phyloP scores from a whole-genome alignment of 2,797 vertebrate genomes.

The Manis pentadactyla region DNA sequence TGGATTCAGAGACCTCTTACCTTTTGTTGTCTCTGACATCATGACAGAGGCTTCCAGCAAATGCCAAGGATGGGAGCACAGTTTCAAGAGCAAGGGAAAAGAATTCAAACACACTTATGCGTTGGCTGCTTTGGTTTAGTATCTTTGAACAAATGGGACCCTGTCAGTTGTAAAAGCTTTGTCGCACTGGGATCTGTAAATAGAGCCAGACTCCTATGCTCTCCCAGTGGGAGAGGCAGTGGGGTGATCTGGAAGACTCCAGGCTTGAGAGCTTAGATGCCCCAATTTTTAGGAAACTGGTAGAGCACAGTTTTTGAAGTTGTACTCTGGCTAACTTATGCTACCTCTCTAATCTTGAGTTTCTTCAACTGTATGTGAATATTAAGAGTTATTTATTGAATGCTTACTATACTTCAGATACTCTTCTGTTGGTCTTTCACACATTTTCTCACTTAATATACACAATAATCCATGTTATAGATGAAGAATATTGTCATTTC shows the following conservation, averaged over 20 bases:
- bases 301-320: neutral
- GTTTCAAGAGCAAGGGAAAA: neutral
- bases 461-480: neutral
- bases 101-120: neutral
- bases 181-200: neutral
- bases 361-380: neutral
- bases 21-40: neutral
- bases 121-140: neutral
- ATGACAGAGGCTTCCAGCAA: neutral
- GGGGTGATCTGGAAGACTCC: neutral
- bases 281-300: neutral
- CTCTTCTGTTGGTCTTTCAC: neutral
- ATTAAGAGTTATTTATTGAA: neutral
- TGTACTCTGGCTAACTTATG: neutral
- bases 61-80: neutral
- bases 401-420: neutral
- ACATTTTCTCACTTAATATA: neutral
- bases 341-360: neutral
- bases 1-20: neutral
- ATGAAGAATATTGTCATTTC: neutral
- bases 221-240: neutral
- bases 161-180: neutral
- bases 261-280: neutral
- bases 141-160: neutral
- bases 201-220: neutral